Evolutionary conservation across 2,888 invertebrate genomes (phyloP).

Genomic region (Zootermopsis nevadensis): DNA sequence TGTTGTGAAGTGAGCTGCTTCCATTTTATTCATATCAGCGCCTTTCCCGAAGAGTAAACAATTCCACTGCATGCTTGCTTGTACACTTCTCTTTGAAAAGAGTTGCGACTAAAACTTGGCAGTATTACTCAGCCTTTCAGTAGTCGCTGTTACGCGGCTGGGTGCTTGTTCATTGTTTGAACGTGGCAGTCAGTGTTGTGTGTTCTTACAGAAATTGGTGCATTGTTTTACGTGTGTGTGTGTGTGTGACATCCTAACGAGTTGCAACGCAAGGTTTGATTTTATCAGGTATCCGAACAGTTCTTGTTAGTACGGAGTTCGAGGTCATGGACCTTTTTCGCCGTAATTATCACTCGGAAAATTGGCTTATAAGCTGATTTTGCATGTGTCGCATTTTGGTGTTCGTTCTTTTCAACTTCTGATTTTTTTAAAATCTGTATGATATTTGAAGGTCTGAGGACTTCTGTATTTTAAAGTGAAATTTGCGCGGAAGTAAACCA

Average conservation of each 20-base stretch:
- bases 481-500: too few relatives aligned
- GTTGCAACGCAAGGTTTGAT: neutral
- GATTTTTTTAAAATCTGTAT: too few relatives aligned
- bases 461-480: too few relatives aligned
- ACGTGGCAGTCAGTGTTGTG: neutral
- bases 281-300: too few relatives aligned
- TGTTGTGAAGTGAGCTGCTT: neutral
- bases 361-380: too few relatives aligned
- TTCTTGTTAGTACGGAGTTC: too few relatives aligned
- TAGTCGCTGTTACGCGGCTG: neutral
- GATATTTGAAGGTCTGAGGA: too few relatives aligned
- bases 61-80: neutral
- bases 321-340: too few relatives aligned
- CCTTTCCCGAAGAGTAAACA: neutral
- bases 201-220: neutral
- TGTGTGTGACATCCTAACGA: neutral
- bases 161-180: neutral
- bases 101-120: slow-evolving; percentile 8
- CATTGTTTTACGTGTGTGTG: neutral
- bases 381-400: too few relatives aligned
- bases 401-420: too few relatives aligned
- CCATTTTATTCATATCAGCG: slow-evolving; percentile 10
- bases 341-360: too few relatives aligned
- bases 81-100: neutral
- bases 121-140: neutral